Base-by-base conservation (phyloP, 2,113 vertebrate species). In the Eptesicus fuscus region DNA sequence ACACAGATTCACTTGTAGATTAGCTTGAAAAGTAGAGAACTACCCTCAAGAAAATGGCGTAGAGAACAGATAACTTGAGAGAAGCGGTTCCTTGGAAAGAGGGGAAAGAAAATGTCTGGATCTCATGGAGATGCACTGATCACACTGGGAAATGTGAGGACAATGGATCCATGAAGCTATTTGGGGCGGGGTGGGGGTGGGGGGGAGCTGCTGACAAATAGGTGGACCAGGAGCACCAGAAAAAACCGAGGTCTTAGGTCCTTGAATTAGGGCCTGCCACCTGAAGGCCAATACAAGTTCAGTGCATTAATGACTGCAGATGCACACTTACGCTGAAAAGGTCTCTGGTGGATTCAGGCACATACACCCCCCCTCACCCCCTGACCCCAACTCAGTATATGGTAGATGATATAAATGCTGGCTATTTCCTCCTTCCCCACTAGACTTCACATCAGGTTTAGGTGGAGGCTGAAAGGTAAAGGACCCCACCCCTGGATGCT, bases 1-100 rank as follows among this genome's bases (percentile, higher is more conserved):
- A 42, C 30, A 73, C 32, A 83, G 82, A 74, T 77, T 83, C 42
- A 16, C 78, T 83, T 92, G 90, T 56, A 88, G n/a, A 22, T 93
- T 71, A 73, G 44, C 9, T 83, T 67, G 22, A 90, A 84, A 94
- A 59, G 22, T 59, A 90, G n/a, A 90, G 44, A 71, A 83, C n/a
- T 59, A 65, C 44, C 25, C 4, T n/a, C 18, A 63, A 51, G 35
- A 89, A 94, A 90, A 92, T 17, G 12, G 67, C 32, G 51, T 44
- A 49, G 28, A 56, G 40, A 79, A 37, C 5, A 91, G 22, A n/a
- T 69, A 32, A 76, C 9, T 53, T 17, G 20, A n/a, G 35, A 35
- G 37, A 74, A 76, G 69, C 70, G 28, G 5, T 63, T 51, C 16
- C 20, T n/a, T 86, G 73, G 53, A 49, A 91, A 78, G 40, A 74